Conservation (phyloP, 2,113 vertebrate species). For the Vidua macroura region DNA sequence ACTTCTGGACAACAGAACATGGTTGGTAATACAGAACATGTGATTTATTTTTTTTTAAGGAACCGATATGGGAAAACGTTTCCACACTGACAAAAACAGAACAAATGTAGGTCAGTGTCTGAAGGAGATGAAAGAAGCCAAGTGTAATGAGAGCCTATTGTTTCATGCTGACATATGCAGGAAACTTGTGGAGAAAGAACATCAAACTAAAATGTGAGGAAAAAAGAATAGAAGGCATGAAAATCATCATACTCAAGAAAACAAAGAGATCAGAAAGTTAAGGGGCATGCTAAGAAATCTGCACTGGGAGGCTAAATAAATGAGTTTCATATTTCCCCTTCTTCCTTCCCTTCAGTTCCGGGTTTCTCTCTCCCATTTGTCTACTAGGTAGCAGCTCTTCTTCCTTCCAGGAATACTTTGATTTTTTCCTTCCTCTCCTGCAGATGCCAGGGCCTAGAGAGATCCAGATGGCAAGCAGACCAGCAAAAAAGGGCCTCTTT, state of each 20-base stretch:
- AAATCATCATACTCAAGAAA: slow-evolving; percentile 58
- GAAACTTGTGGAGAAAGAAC: slow-evolving; percentile 40
- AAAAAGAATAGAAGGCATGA: slow-evolving; percentile 73
- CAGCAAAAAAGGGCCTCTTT: slow-evolving; percentile 48
- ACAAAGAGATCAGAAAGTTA: slow-evolving; percentile 72
- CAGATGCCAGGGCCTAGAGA: slow-evolving; percentile 71
- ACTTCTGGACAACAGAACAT: not conserved
- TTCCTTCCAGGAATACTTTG: slow-evolving; percentile 70
- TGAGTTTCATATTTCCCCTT: slow-evolving; percentile 66
- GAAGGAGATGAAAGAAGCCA: slow-evolving; percentile 53
- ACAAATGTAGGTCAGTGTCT: slow-evolving; percentile 53
- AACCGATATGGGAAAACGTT: slow-evolving; percentile 6
- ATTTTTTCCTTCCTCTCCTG: slow-evolving; percentile 57
- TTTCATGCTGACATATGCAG: slow-evolving; percentile 35
- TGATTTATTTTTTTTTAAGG: slow-evolving; percentile 35
- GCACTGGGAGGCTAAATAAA: slow-evolving; percentile 72
- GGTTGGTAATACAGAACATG: not conserved
- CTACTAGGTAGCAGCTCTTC: slow-evolving; percentile 69
- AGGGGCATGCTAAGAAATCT: slow-evolving; percentile 64
- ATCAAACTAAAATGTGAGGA: slow-evolving; percentile 32
- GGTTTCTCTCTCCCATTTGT: slow-evolving; percentile 68
- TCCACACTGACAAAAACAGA: slow-evolving; percentile 45
- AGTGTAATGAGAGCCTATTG: slow-evolving; percentile 47
- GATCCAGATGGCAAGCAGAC: slow-evolving; percentile 70
- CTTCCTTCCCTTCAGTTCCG: slow-evolving; percentile 55